Evolutionary conservation across 2,888 invertebrate genomes (phyloP).

Genomic region (Autographa gamma): DNA sequence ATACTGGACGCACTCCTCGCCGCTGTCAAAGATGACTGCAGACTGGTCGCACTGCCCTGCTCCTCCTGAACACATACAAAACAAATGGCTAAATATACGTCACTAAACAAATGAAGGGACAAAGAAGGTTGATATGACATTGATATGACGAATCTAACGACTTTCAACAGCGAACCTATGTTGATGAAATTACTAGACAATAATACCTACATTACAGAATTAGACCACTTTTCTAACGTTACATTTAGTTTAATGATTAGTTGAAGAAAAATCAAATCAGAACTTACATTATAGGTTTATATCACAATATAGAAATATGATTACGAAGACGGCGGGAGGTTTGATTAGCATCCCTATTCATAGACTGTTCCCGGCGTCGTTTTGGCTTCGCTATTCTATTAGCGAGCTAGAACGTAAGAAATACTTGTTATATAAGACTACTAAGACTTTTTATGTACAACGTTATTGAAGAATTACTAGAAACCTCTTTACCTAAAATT

Average conservation of each 20-base stretch:
- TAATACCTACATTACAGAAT: conserved; percentile 14
- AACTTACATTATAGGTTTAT: background rate
- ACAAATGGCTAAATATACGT: background rate
- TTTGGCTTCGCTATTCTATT: conserved; percentile 1
- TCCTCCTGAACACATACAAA: conserved; percentile 55
- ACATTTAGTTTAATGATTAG: background rate
- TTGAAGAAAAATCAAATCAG: too few relatives aligned
- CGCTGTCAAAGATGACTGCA: conserved; percentile 67
- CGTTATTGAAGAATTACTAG: too few relatives aligned
- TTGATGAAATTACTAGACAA: conserved; percentile 18
- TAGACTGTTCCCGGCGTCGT: too few relatives aligned
- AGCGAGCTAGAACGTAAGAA: background rate
- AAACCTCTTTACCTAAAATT: too few relatives aligned
- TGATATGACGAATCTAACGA: conserved; percentile 22
- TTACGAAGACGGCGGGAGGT: background rate
- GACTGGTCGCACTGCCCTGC: conserved; percentile 69
- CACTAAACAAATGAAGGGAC: conserved; percentile 23
- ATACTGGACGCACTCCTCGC: conserved; percentile 71
- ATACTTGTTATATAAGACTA: too few relatives aligned
- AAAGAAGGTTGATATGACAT: conserved; percentile 14
- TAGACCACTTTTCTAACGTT: background rate
- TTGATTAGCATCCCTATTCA: background rate
- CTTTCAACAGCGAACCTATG: conserved; percentile 9
- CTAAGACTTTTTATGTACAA: too few relatives aligned
- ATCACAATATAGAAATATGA: background rate